Conservation (phyloP, 2,888 invertebrate genomes). For the Neoascia interrupta region DNA sequence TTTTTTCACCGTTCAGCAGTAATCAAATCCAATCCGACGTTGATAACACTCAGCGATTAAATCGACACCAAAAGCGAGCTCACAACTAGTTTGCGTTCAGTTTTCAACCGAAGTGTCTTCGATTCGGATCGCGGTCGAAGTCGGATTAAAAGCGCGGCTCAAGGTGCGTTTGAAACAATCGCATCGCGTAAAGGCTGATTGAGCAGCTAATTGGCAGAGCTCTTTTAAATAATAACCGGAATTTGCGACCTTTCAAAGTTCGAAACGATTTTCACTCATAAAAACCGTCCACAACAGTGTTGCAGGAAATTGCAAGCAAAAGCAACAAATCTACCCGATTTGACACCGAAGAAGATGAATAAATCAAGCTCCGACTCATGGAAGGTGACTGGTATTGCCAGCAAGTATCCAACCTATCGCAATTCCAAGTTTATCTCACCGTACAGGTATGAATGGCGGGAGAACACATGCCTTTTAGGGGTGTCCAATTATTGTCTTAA, state of each 20-base stretch:
- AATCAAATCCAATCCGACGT: constrained; percentile 19
- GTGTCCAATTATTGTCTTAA: not conserved
- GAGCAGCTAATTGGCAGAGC: not conserved
- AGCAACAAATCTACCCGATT: too few relatives aligned
- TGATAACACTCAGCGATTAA: constrained; percentile 47
- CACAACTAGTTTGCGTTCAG: constrained; percentile 33
- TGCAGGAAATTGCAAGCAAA: too few relatives aligned
- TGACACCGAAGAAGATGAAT: too few relatives aligned
- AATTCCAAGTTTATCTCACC: constrained; percentile 74
- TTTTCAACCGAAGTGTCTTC: constrained; percentile 30
- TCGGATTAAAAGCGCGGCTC: constrained; percentile 6
- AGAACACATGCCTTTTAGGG: not conserved
- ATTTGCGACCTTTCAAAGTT: not conserved
- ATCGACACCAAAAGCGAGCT: constrained; percentile 32
- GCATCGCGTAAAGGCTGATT: too few relatives aligned
- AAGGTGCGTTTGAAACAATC: not conserved
- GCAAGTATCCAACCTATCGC: constrained; percentile 78
- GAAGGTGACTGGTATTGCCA: constrained; percentile 76
- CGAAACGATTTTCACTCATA: too few relatives aligned
- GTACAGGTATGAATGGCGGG: constrained; percentile 72
- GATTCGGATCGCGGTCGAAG: constrained; percentile 17
- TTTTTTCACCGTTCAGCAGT: not conserved
- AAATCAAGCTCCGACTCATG: constrained; percentile 71
- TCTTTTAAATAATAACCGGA: constrained; percentile 10
- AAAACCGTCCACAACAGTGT: too few relatives aligned